A percentile compares a stretch with the other conserved stretches of the same genome.
Conservation (phyloP, 2,113 vertebrate genomes). For the Colistium nudipinnis region DNA sequence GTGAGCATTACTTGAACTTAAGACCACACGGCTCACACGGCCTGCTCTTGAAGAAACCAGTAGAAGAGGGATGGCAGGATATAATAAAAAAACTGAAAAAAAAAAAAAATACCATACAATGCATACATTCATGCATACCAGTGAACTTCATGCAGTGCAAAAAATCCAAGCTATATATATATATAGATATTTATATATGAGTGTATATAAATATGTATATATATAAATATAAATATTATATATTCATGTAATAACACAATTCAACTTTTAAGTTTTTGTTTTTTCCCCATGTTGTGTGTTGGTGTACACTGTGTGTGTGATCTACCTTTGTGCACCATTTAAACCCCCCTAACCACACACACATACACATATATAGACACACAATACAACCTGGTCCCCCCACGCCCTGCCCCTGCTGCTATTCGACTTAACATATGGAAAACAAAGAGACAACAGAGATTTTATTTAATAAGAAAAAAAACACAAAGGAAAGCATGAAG, state of each 20-base stretch:
- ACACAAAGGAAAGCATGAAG: conserved; percentile 45
- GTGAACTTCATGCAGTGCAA: conserved; percentile 81
- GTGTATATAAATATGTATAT: conserved; percentile 49
- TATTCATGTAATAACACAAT: conserved; percentile 81
- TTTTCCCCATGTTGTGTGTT: conserved; percentile 75
- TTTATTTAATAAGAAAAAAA: conserved; percentile 58
- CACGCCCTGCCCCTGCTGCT: conserved; percentile 45
- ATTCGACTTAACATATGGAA: conserved; percentile 47
- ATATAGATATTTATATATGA: conserved; percentile 55
- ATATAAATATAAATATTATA: conserved; percentile 75
- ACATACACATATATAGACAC: not conserved
- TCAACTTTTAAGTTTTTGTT: conserved; percentile 77
- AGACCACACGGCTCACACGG: conserved; percentile 62
- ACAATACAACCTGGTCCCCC: not conserved
- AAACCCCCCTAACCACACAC: conserved; percentile 4
- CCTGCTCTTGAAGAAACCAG: conserved; percentile 53
- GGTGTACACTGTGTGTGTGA: conserved; percentile 76
- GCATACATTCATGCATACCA: conserved; percentile 76
- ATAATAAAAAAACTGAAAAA: conserved; percentile 27
- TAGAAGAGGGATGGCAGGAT: conserved; percentile 36
- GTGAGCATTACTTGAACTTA: conserved; percentile 64
- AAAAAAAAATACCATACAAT: conserved; percentile 59
- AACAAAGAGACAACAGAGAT: conserved; percentile 29
- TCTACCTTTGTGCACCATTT: conserved; percentile 75
- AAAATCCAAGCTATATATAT: conserved; percentile 79